Conservation (phyloP, 1,140 invertebrate genomes). For the Hypothenemus hampei region DNA sequence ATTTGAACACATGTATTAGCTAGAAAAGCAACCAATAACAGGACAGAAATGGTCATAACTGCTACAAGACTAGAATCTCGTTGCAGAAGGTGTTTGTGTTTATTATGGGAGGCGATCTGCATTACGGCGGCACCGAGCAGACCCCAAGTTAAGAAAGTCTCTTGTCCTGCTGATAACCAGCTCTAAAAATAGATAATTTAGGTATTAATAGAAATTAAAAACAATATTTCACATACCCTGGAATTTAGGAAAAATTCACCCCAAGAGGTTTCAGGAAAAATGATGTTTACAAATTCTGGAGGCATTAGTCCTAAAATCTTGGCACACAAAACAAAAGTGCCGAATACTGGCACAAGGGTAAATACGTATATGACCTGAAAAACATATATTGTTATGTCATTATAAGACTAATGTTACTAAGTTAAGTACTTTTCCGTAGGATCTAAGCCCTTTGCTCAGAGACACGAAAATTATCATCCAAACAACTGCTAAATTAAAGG, state of each 20-base stretch:
- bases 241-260: conserved; percentile 78
- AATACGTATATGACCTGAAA: conserved; percentile 61
- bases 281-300: conserved; percentile 56
- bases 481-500: conserved; percentile 82
- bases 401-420: not conserved
- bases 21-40: conserved; percentile 69
- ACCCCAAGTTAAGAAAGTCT: conserved; percentile 87
- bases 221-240: conserved; percentile 50
- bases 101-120: conserved; percentile 73
- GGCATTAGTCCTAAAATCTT: conserved; percentile 69
- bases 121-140: conserved; percentile 78
- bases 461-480: conserved; percentile 88
- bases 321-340: conserved; percentile 65
- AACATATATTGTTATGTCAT: no score
- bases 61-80: conserved; percentile 76
- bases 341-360: conserved; percentile 66
- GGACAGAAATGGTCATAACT: conserved; percentile 67
- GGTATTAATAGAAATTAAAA: conserved; percentile 7
- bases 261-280: conserved; percentile 73
- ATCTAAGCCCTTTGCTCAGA: conserved; percentile 81
- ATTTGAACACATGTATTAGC: conserved; percentile 77
- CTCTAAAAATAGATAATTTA: conserved; percentile 51
- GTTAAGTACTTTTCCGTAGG: conserved; percentile 66
- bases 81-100: conserved; percentile 63
- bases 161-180: conserved; percentile 82